Percentiles rank a stretch among this genome's conserved stretches.
These are phyloP conservation scores for Panagrolaimus sp. DNA, from an alignment of 1,140 invertebrate genomes.

Conservation along the genomic window DNA sequence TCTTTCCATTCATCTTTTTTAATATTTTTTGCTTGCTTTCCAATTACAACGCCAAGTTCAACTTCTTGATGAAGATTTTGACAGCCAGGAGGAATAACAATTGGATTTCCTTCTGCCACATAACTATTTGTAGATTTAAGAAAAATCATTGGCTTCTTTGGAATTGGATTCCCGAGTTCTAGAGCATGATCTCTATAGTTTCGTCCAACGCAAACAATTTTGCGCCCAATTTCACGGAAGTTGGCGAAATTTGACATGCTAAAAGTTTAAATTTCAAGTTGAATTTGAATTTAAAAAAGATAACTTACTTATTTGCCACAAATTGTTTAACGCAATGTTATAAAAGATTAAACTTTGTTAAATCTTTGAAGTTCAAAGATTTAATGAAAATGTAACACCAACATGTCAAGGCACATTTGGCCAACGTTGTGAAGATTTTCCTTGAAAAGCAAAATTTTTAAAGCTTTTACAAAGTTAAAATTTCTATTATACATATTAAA, in stretches of 20 bases:
- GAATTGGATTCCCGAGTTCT: slow-evolving; percentile 66
- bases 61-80: slow-evolving; percentile 72
- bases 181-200: slow-evolving; percentile 66
- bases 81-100: slow-evolving; percentile 64
- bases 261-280: no score
- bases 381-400: no score
- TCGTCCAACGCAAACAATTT: slow-evolving; percentile 65
- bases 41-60: slow-evolving; percentile 73
- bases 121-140: slow-evolving; percentile 70
- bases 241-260: slow-evolving; percentile 26
- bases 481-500: no score
- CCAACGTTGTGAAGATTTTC: no score
- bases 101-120: slow-evolving; percentile 65
- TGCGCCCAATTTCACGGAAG: slow-evolving; percentile 59
- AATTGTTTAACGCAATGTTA: no score
- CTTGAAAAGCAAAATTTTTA: no score
- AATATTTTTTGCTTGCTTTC: slow-evolving; percentile 64
- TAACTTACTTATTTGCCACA: no score
- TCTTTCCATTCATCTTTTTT: slow-evolving; percentile 64
- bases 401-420: no score
- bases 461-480: no score
- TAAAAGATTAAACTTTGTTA: no score
- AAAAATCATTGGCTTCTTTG: slow-evolving; percentile 69
- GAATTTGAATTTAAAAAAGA: no score
- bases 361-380: no score